Base-by-base conservation (phyloP, 2,888 invertebrate species). In the Limnephilus rhombicus region DNA sequence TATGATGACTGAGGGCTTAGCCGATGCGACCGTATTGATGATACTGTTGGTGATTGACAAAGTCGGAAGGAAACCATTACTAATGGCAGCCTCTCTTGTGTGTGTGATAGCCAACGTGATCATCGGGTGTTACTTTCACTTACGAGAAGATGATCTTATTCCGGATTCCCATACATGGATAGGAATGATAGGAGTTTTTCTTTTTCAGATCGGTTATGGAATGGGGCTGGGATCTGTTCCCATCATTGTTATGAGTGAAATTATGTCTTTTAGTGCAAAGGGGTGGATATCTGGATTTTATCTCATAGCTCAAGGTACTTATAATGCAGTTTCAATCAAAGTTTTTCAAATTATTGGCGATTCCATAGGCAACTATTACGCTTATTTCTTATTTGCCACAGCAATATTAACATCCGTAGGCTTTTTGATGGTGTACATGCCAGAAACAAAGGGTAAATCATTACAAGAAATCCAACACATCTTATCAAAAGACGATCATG, bases 31-130 rank as follows among this genome's bases (percentile, higher is more conserved):
- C 90, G 94, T 92, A 4, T 89, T 93, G 34, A 68, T 91, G 4
- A 92, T 93, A 18, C 94, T 95, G 1, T 93, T 94, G 0, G 93
- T 95, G 11, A 95, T 96, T 1, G 96, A 96, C 92, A 94, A 94
- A 93, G 92, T 95, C 9, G 96, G 96, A n/a, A 94, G 96, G 24
- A 95, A 95, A 90, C 95, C 95, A 1, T 93, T 96, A 15, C 94
- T 96, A 15, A 93, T 95, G 11, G 93, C 94, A 15, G 95, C 96
- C 1, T 95, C 95, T 0, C 87, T 95, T 0, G 94, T 95, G 0
- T 95, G 95, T 24, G 95, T 95, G 1, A 2, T 95, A 1, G 94
- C 95, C 0, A 94, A 95, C n/a, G 93, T 94, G 2, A 92, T 94
- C 0, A 94, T 95, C 41, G 95, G 94, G 0, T 89, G 94, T 0